phyloP scores from a whole-genome alignment of 2,113 vertebrate species.

The Lucifuga dentata region DNA sequence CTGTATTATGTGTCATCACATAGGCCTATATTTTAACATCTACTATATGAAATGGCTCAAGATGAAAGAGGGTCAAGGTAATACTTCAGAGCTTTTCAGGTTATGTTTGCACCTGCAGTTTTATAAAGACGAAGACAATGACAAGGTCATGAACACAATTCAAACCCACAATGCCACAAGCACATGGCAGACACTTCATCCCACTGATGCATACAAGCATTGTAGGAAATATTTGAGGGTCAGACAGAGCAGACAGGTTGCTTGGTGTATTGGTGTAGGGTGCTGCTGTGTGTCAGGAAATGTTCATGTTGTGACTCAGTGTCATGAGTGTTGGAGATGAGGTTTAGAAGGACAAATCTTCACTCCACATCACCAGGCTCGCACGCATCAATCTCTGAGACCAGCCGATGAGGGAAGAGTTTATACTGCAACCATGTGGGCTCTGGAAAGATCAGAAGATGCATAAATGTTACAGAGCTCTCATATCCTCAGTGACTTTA shows the following conservation, averaged over 20 bases:
- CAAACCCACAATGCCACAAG: conserved; percentile 3
- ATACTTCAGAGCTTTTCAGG: conserved; percentile 18
- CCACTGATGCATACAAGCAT: conserved; percentile 13
- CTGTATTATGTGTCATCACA: conserved; percentile 16
- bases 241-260: neutral
- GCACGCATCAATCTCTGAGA: conserved; percentile 84
- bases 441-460: conserved; percentile 62
- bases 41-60: conserved; percentile 14
- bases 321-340: neutral
- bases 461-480: neutral
- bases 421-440: conserved; percentile 85
- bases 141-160: neutral
- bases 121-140: conserved; percentile 24
- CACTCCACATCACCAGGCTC: conserved; percentile 66
- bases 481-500: neutral
- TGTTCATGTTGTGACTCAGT: conserved; percentile 14
- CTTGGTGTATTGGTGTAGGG: neutral
- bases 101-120: conserved; percentile 23
- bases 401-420: conserved; percentile 83
- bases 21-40: conserved; percentile 9
- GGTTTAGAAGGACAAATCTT: conserved; percentile 34
- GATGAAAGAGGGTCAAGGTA: conserved; percentile 24
- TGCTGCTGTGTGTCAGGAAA: conserved; percentile 13
- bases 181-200: neutral
- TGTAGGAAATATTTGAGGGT: neutral